Base-by-base conservation (phyloP, 2,797 vertebrate species). In the Bradypodion pumilum region DNA sequence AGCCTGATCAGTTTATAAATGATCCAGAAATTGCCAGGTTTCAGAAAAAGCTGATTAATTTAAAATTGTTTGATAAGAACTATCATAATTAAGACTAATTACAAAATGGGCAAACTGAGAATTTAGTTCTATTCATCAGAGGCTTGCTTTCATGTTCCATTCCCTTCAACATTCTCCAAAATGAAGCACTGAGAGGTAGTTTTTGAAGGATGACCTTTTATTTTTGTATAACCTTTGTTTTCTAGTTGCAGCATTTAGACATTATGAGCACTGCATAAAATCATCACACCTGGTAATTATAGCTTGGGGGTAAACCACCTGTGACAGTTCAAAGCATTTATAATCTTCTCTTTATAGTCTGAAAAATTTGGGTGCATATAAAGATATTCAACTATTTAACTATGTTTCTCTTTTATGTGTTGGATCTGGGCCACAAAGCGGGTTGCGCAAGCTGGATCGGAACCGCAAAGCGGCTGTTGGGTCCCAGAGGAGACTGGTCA, bases 221-320 rank as follows among this genome's bases (percentile, higher is more conserved):
- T 65, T 66, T 59, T 46, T 84, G 27, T 72, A 16, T 3, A 69
- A 16, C 42, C 65, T 75, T 75, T 74, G 27, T 35, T 70, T 81
- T 85, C 74, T 25, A 40, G 68, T 73, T 68, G 37, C 3, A 62
- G 56, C 52, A 35, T 66, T 84, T 63, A 35, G 42, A 46, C 3
- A 72, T 59, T 70, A 78, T 62, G 25, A 62, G 52, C 40, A 19
- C 27, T 59, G 75, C 70, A 75, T 78, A 70, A 84, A 84, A 79
- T 79, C 83, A 68, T 80, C 62, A 15, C 66, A 59, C 42, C 56
- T 84, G 76, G 76, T 84, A 52, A 74, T 85, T 85, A 59, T 60
- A 80, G 72, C 70, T 75, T 75, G 63, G 60, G 74, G 85, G 60
- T 44, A 75, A 80, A 69, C 35, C 78, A 32, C 49, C 73, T 68